Evolutionary conservation across 1,140 invertebrate species (phyloP).

Genomic region (Ceratoteleas bidentatus): DNA sequence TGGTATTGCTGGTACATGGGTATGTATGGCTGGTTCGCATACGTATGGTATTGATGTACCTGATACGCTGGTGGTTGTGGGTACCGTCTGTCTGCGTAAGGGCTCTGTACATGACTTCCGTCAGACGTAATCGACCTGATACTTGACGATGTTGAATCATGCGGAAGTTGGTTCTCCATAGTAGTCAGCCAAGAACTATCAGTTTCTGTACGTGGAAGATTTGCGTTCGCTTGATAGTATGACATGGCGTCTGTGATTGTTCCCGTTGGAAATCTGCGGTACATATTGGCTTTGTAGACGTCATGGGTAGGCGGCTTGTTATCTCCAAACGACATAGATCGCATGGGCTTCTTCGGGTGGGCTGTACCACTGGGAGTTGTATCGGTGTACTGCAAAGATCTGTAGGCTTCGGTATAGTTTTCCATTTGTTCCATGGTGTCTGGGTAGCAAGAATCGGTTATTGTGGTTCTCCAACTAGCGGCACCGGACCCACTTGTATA

Average conservation of each 20-base stretch:
- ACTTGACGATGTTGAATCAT: constrained; percentile 83
- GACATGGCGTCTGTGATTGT: constrained; percentile 89
- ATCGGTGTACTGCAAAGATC: constrained; percentile 72
- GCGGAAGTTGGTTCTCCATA: constrained; percentile 82
- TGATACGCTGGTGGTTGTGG: constrained; percentile 77
- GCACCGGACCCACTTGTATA: constrained; percentile 85
- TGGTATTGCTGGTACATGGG: constrained; percentile 77
- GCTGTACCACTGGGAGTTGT: constrained; percentile 75
- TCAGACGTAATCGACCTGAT: constrained; percentile 82
- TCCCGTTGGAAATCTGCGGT: constrained; percentile 86
- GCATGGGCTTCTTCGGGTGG: constrained; percentile 82
- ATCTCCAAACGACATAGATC: constrained; percentile 79
- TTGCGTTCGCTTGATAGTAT: constrained; percentile 87
- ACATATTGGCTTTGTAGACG: constrained; percentile 84
- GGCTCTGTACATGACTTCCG: constrained; percentile 83
- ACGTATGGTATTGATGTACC: constrained; percentile 74
- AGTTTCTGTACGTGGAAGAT: constrained; percentile 82
- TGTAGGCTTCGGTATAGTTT: constrained; percentile 78
- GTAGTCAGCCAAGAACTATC: constrained; percentile 83
- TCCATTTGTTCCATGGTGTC: constrained; percentile 86
- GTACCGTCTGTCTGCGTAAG: constrained; percentile 83
- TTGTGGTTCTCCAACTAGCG: constrained; percentile 82
- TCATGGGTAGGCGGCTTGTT: constrained; percentile 83
- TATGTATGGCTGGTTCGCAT: constrained; percentile 75
- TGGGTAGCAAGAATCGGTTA: constrained; percentile 82